phyloP scores from a whole-genome alignment of 2,888 invertebrate species.

The Macaria liturata region DNA sequence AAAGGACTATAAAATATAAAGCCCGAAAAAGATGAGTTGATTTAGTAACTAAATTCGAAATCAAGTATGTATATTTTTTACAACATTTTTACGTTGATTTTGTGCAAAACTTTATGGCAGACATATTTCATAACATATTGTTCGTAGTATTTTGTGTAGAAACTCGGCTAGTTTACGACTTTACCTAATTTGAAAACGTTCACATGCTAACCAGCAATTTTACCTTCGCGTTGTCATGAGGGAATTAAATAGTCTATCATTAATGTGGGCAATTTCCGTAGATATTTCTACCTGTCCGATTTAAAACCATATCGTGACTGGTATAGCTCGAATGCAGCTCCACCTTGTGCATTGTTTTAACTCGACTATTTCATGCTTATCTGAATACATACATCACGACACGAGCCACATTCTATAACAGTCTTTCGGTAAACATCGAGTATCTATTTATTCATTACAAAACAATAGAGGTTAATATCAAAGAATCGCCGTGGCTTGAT shows the following conservation, averaged over 20 bases:
- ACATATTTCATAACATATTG: too few relatives aligned
- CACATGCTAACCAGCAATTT: slow-evolving; percentile 21
- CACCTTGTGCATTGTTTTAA: slow-evolving; percentile 31
- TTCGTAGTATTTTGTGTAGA: too few relatives aligned
- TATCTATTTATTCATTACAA: slow-evolving; percentile 41
- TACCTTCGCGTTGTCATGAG: slow-evolving; percentile 5
- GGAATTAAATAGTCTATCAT: slow-evolving; percentile 18
- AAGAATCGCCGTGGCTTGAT: slow-evolving; percentile 67
- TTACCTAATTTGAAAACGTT: not conserved
- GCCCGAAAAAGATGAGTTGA: too few relatives aligned
- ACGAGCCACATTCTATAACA: slow-evolving; percentile 27
- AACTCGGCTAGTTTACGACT: too few relatives aligned
- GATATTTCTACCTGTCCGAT: slow-evolving; percentile 20
- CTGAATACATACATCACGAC: slow-evolving; percentile 35
- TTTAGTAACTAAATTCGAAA: not conserved
- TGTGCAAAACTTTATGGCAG: too few relatives aligned
- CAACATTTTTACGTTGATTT: too few relatives aligned
- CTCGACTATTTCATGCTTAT: slow-evolving; percentile 34
- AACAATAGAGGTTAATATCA: slow-evolving; percentile 66
- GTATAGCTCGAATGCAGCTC: slow-evolving; percentile 21
- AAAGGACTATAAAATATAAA: too few relatives aligned
- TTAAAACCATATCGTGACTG: slow-evolving; percentile 29
- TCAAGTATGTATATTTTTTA: not conserved
- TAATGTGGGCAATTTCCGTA: slow-evolving; percentile 26
- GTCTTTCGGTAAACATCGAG: slow-evolving; percentile 38